A percentile compares a stretch with the other conserved stretches of the same genome.
Conservation (phyloP, 2,113 vertebrate genomes). For the Amphilophus citrinellus region DNA sequence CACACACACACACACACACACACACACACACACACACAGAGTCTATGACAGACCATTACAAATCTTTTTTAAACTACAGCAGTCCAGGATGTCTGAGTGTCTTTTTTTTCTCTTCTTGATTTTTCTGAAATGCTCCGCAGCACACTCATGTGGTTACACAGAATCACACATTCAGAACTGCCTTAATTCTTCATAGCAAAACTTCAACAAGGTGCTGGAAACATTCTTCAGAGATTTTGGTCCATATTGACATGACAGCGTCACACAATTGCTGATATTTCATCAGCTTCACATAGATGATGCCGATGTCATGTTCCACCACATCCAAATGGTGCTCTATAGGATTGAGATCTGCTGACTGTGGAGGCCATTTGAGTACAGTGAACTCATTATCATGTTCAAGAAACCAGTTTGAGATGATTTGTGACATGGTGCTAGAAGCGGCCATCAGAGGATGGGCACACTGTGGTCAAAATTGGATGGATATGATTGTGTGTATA, state of each 20-base stretch:
- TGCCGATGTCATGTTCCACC: not conserved
- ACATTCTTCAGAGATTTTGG: not conserved
- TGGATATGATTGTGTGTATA: too few relatives aligned
- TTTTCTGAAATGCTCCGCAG: conserved; percentile 21
- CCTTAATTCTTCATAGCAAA: not conserved
- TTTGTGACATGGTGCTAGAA: too few relatives aligned
- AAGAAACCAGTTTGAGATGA: not conserved
- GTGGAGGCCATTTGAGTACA: not conserved
- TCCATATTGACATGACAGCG: not conserved
- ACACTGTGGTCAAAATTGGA: too few relatives aligned
- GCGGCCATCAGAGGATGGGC: too few relatives aligned
- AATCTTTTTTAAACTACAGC: not conserved
- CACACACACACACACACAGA: not conserved
- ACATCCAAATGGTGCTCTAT: not conserved
- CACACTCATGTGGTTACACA: conserved; percentile 41
- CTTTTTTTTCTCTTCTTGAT: not conserved
- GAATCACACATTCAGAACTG: not conserved
- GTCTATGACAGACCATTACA: not conserved
- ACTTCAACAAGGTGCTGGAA: not conserved
- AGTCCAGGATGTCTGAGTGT: not conserved
- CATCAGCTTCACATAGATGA: not conserved
- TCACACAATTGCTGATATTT: not conserved
- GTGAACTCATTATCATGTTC: not conserved
- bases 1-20: not conserved
- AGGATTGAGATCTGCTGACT: not conserved